phyloP scores from a whole-genome alignment of 2,888 invertebrate species.

The Tetragnatha montana region DNA sequence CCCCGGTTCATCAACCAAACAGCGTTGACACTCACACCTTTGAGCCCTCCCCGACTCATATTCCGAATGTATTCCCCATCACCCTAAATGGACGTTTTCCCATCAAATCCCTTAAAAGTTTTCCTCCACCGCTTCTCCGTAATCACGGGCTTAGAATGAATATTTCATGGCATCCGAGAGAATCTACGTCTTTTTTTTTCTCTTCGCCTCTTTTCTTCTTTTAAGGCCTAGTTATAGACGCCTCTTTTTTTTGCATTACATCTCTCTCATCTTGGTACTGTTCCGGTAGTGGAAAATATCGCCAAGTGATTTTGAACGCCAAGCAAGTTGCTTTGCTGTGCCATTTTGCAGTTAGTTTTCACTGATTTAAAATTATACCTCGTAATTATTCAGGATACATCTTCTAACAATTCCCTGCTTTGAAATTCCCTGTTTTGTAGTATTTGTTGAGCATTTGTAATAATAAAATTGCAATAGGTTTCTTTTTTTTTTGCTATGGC shows the following conservation, averaged over 20 bases:
- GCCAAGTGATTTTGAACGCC: too few species aligned
- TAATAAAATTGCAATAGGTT: too few species aligned
- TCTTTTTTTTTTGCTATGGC: too few species aligned
- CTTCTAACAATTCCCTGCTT: too few species aligned
- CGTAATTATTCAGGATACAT: too few species aligned
- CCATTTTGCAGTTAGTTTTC: too few species aligned
- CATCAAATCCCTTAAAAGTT: conserved; percentile 58
- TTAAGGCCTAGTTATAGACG: conserved; percentile 15
- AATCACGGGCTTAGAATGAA: conserved; percentile 62
- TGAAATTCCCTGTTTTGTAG: too few species aligned
- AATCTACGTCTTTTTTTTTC: conserved; percentile 9
- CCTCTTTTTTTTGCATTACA: neutral
- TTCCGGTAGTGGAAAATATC: too few species aligned
- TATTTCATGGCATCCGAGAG: conserved; percentile 61
- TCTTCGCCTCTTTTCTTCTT: neutral
- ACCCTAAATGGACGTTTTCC: conserved; percentile 63
- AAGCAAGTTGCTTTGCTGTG: too few species aligned
- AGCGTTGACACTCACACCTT: conserved; percentile 46
- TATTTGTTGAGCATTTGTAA: too few species aligned
- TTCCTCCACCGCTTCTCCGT: conserved; percentile 39
- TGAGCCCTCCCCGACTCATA: conserved; percentile 33
- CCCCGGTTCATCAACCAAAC: conserved; percentile 52
- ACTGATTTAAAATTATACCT: too few species aligned
- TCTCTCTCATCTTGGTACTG: neutral
- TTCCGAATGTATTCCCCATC: conserved; percentile 59